These are phyloP conservation scores for Abrostola triplasia DNA, from an alignment of 2,888 invertebrate genomes.

Conservation along the genomic window DNA sequence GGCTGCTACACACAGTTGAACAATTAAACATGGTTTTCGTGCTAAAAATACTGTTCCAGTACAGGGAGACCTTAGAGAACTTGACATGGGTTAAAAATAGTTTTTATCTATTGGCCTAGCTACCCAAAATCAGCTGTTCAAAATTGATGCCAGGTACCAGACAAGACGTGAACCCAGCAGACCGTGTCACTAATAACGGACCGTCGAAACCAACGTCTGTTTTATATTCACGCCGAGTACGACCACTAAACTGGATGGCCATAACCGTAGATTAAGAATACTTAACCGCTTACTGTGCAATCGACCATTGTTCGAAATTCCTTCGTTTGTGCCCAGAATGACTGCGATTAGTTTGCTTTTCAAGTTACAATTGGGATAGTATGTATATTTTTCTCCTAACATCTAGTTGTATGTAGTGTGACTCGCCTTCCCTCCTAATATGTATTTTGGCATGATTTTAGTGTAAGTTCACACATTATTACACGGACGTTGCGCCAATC, in stretches of 20 bases:
- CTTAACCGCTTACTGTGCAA: conserved; percentile 52
- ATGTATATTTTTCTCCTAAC: neutral
- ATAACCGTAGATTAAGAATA: conserved; percentile 60
- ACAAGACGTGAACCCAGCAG: conserved; percentile 41
- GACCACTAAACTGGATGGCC: conserved; percentile 47
- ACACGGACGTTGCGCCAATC: too few species aligned
- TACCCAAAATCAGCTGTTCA: conserved; percentile 33
- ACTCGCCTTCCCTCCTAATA: too few species aligned
- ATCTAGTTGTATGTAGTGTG: neutral
- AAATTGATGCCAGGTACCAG: conserved; percentile 19
- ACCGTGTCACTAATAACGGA: conserved; percentile 56
- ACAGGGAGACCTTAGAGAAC: neutral
- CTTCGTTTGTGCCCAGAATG: conserved; percentile 39
- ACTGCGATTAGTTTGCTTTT: conserved; percentile 34
- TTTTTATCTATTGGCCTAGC: neutral
- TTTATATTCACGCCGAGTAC: conserved; percentile 55
- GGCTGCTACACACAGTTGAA: too few species aligned
- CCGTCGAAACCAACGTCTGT: conserved; percentile 46
- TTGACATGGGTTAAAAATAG: neutral
- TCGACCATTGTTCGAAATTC: conserved; percentile 49
- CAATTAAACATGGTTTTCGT: too few species aligned
- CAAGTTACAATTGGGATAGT: neutral
- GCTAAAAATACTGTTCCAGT: neutral
- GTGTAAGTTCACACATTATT: too few species aligned
- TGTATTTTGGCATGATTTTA: too few species aligned